Evolutionary conservation across 1,140 invertebrate genomes (phyloP).

Genomic region (Calliphora vicina): DNA sequence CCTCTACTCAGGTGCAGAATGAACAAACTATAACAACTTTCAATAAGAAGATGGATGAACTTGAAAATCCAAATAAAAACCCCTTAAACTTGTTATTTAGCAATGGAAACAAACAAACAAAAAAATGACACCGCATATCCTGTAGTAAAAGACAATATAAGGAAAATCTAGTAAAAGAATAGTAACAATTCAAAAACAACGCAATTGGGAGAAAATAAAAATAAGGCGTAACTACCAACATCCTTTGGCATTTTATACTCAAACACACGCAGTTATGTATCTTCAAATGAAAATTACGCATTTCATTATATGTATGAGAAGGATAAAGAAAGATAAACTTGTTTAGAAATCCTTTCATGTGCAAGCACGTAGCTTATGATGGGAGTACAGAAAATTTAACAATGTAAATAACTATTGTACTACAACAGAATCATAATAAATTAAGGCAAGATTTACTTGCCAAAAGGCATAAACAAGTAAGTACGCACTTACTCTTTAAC

Average conservation of each 20-base stretch:
- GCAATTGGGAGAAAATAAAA: neutral
- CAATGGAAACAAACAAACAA: neutral
- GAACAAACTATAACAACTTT: no score
- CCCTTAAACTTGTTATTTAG: neutral
- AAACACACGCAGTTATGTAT: neutral
- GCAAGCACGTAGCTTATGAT: neutral
- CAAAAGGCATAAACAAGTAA: no score
- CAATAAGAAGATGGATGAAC: no score
- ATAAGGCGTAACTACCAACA: neutral
- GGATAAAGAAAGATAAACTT: no score
- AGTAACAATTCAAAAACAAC: neutral
- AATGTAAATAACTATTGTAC: no score
- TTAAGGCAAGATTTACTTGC: no score
- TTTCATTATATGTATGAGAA: neutral
- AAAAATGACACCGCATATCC: neutral
- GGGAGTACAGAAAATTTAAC: no score
- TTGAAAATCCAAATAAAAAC: neutral
- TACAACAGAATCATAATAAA: no score
- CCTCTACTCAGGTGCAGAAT: no score
- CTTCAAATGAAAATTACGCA: neutral
- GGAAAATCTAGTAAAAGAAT: neutral
- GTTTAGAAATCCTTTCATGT: no score
- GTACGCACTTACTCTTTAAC: no score
- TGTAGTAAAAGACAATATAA: neutral
- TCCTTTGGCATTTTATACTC: neutral